phyloP scores from a whole-genome alignment of 2,888 invertebrate species.

The Amaurobius ferox region DNA sequence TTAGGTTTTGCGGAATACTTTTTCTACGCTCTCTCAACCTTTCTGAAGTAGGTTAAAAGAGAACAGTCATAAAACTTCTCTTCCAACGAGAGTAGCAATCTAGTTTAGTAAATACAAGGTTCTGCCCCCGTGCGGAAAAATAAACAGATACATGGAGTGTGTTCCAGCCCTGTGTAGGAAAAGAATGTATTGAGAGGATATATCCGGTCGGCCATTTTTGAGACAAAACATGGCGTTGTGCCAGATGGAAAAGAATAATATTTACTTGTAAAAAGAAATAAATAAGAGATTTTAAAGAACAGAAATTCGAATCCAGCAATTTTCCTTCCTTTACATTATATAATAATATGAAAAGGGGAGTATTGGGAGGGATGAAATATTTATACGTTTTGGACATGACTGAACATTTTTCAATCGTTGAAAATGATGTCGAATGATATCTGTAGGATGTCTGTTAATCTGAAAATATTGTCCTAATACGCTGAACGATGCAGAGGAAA shows the following conservation, averaged over 20 bases:
- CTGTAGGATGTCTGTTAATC: too few relatives aligned
- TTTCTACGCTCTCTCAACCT: conserved; percentile 8
- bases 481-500: too few relatives aligned
- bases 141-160: conserved; percentile 2
- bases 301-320: too few relatives aligned
- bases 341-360: too few relatives aligned
- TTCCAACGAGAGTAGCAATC: not conserved
- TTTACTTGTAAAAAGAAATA: too few relatives aligned
- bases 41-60: conserved; percentile 43
- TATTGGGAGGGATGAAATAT: too few relatives aligned
- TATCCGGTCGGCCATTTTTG: not conserved
- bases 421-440: too few relatives aligned
- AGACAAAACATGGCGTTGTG: not conserved
- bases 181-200: not conserved
- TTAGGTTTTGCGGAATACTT: not conserved
- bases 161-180: not conserved
- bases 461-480: too few relatives aligned
- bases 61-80: conserved; percentile 17
- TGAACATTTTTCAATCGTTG: too few relatives aligned
- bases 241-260: not conserved
- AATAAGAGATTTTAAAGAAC: too few relatives aligned
- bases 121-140: not conserved
- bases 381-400: too few relatives aligned
- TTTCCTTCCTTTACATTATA: too few relatives aligned
- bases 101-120: conserved; percentile 24